Percentiles rank a stretch among this genome's conserved stretches.
Evolutionary conservation across 2,113 vertebrate genomes (phyloP).

Genomic region (Ailuropoda melanoleuca): DNA sequence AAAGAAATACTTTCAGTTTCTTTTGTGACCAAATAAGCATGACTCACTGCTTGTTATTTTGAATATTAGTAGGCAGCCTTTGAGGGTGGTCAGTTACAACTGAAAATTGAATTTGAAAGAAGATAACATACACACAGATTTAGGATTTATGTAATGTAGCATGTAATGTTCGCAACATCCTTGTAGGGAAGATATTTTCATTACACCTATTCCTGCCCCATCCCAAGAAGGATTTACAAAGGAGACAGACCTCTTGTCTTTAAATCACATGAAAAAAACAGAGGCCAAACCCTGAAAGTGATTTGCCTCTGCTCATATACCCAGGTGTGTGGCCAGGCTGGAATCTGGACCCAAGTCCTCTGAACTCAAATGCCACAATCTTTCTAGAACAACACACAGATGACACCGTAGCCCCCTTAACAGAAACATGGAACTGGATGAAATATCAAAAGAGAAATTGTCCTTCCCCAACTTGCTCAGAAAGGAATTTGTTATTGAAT

Average conservation of each 20-base stretch:
- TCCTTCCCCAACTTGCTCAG: neutral
- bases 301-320: no score
- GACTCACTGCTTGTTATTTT: neutral
- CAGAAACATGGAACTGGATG: constrained; percentile 1
- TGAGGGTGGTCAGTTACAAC: neutral
- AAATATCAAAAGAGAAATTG: constrained; percentile 26
- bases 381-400: neutral
- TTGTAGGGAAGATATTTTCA: neutral
- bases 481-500: constrained; percentile 59
- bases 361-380: neutral
- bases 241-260: neutral
- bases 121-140: neutral
- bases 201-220: neutral
- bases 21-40: neutral
- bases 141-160: neutral
- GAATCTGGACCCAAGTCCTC: neutral
- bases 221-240: constrained; percentile 22
- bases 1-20: neutral
- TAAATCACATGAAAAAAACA: neutral
- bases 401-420: neutral
- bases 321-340: neutral
- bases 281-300: neutral
- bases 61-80: neutral
- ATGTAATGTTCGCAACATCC: neutral
- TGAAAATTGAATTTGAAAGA: neutral